Percentiles rank a stretch among this genome's conserved stretches.
Evolutionary conservation across 1,140 invertebrate genomes (phyloP).

Genomic region (Pseudomyrmex cubaensis): DNA sequence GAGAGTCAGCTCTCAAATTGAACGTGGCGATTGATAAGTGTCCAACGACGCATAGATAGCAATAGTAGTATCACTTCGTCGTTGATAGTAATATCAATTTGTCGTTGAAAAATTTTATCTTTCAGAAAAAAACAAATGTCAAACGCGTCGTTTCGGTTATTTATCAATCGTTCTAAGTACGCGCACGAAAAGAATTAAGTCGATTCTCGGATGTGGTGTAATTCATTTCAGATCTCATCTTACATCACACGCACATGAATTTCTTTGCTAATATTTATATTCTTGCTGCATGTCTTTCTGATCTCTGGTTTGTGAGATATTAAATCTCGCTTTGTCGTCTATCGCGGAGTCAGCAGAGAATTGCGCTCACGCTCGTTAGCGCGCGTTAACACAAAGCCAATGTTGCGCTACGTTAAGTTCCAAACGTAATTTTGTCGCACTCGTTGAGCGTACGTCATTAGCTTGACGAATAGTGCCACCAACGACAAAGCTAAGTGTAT

Average conservation of each 20-base stretch:
- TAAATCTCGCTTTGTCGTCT: constrained; percentile 37
- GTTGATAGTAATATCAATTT: no score
- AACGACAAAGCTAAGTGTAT: constrained; percentile 30
- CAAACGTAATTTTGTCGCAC: constrained; percentile 46
- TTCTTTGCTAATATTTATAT: constrained; percentile 7
- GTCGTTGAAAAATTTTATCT: no score
- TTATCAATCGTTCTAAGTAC: background rate
- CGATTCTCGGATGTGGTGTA: background rate
- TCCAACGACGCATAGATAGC: no score
- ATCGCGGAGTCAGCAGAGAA: constrained; percentile 10
- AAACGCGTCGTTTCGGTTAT: no score
- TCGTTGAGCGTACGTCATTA: constrained; percentile 43
- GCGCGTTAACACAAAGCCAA: constrained; percentile 44
- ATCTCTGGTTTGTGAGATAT: background rate
- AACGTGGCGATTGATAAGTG: no score
- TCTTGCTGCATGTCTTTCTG: constrained; percentile 10
- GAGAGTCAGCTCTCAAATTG: constrained; percentile 8
- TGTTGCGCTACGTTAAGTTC: constrained; percentile 30
- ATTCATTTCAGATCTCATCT: constrained; percentile 3
- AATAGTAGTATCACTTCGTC: no score
- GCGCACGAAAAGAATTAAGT: background rate
- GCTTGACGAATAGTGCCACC: constrained; percentile 40
- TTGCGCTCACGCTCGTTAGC: constrained; percentile 26
- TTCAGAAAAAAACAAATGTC: no score
- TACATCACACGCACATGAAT: background rate